phyloP scores from a whole-genome alignment of 2,888 invertebrate species.

The Agrotis segetum region DNA sequence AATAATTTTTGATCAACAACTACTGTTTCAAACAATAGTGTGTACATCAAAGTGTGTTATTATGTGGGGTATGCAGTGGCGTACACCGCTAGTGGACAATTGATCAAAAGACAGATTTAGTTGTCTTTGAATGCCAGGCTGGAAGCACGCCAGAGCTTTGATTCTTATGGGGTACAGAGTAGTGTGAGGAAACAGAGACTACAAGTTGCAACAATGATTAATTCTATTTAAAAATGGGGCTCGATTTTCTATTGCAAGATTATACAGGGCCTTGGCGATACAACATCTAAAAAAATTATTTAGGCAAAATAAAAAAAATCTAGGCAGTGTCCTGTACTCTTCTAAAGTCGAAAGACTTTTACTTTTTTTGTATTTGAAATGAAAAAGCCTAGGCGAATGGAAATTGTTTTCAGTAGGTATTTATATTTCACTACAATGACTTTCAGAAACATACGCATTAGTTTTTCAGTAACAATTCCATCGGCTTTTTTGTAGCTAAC shows the following conservation, averaged over 20 bases:
- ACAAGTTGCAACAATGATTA: no score
- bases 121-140: conserved; percentile 74
- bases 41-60: conserved; percentile 66
- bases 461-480: no score
- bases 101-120: conserved; percentile 79
- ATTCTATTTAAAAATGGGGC: neutral
- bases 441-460: no score
- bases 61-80: conserved; percentile 56
- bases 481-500: no score
- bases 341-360: no score
- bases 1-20: conserved; percentile 62
- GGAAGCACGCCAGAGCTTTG: conserved; percentile 81
- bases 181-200: conserved; percentile 52
- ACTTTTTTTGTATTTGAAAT: no score
- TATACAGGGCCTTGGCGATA: neutral
- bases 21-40: conserved; percentile 62
- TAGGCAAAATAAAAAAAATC: no score
- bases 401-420: no score
- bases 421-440: no score
- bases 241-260: no score
- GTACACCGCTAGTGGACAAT: conserved; percentile 71
- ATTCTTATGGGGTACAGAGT: conserved; percentile 75
- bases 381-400: no score
- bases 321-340: no score
- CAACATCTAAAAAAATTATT: neutral